phyloP scores from a whole-genome alignment of 2,888 invertebrate genomes.

The Leistus spinibarbis region DNA sequence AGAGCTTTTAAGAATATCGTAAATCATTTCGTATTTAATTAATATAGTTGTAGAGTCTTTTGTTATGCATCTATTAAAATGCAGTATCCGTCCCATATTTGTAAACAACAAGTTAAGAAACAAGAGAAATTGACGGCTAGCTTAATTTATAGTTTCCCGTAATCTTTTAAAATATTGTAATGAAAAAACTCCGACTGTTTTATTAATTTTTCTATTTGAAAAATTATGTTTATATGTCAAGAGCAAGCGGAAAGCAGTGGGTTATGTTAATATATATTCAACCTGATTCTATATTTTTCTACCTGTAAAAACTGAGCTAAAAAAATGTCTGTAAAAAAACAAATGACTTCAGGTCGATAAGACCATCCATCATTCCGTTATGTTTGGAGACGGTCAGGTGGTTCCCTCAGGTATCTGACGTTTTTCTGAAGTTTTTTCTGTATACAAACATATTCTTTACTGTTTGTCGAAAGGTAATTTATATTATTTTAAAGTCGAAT shows the following conservation, averaged over 20 bases:
- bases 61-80: background rate
- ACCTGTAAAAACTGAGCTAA: background rate
- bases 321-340: background rate
- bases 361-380: slow-evolving; percentile 29
- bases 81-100: slow-evolving; percentile 1
- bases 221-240: background rate
- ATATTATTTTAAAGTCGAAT: too few species aligned
- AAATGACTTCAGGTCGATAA: slow-evolving; percentile 30
- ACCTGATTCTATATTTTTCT: background rate
- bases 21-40: background rate
- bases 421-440: background rate
- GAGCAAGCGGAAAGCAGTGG: background rate
- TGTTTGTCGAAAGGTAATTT: too few species aligned
- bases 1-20: background rate
- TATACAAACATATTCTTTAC: background rate
- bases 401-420: background rate
- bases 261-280: background rate
- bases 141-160: background rate
- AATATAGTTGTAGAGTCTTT: background rate
- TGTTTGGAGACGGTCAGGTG: slow-evolving; percentile 10
- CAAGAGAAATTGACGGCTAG: slow-evolving; percentile 10
- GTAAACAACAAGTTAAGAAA: slow-evolving; percentile 19
- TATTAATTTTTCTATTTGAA: slow-evolving; percentile 9
- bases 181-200: slow-evolving; percentile 31
- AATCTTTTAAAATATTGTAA: slow-evolving; percentile 7